Conservation (phyloP, 2,888 invertebrate species). For the Tetropium fuscum region DNA sequence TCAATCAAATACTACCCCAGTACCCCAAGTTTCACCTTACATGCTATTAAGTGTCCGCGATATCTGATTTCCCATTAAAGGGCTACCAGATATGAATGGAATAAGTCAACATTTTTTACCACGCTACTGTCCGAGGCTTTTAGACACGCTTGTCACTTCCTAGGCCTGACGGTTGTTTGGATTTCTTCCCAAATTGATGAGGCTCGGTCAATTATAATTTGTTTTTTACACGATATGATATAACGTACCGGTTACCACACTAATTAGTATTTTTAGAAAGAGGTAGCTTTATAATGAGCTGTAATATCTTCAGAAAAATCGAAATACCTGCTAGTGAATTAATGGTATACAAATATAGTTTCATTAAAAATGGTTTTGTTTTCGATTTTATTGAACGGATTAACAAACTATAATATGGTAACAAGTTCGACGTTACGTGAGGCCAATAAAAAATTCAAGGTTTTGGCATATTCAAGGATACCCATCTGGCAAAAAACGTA, state of each 20-base stretch:
- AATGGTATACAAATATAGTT: no score
- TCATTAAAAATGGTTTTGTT: no score
- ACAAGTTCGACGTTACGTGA: no score
- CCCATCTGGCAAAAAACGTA: neutral
- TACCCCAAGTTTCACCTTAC: no score
- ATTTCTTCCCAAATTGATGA: slow-evolving; percentile 27
- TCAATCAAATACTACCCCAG: no score
- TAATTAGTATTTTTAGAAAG: slow-evolving; percentile 11
- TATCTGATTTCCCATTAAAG: slow-evolving; percentile 23
- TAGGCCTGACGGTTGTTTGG: slow-evolving; percentile 18
- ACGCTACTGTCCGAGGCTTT: slow-evolving; percentile 25
- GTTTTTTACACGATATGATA: slow-evolving; percentile 8
- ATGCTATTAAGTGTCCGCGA: no score
- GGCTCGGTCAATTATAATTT: slow-evolving; percentile 22
- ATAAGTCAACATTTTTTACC: slow-evolving; percentile 20
- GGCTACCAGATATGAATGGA: slow-evolving; percentile 22
- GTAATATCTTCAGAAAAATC: no score
- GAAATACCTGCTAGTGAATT: no score
- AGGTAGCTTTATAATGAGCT: no score
- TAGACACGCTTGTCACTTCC: slow-evolving; percentile 25
- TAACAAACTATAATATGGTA: no score
- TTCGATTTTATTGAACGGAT: no score
- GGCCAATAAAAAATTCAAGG: slow-evolving; percentile 12
- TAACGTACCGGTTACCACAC: slow-evolving; percentile 4
- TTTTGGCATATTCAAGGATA: neutral